Evolutionary conservation across 1,140 invertebrate genomes (phyloP).

Genomic region (Penaeus japonicus): DNA sequence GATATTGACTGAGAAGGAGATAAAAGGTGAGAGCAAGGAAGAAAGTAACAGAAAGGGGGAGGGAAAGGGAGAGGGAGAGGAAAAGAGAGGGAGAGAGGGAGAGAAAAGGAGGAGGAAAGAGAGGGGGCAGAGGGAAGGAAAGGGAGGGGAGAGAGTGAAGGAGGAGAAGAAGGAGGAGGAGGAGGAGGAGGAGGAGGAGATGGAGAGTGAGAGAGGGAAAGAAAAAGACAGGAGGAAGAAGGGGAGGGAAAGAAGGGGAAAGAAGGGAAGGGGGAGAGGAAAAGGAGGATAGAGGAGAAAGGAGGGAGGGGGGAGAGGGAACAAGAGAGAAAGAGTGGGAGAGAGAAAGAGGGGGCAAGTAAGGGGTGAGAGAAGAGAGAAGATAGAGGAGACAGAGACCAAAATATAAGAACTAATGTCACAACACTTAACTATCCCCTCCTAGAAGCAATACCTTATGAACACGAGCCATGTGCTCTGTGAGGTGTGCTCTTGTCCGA

Average conservation of each 20-base stretch:
- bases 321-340: background rate
- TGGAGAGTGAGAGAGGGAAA: background rate
- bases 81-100: background rate
- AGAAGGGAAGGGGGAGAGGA: background rate
- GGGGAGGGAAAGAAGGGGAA: background rate
- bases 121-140: background rate
- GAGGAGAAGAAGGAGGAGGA: background rate
- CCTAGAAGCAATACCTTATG: conserved; percentile 16
- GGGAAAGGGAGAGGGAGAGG: background rate
- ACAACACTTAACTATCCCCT: no score
- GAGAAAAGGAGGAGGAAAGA: background rate
- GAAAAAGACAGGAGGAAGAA: background rate
- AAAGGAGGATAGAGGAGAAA: background rate
- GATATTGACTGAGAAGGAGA: no score
- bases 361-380: no score
- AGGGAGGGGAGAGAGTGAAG: background rate
- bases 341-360: background rate
- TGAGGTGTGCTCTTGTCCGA: conserved; percentile 16
- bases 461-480: conserved; percentile 41
- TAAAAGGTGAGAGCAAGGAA: no score
- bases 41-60: no score
- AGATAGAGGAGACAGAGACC: background rate
- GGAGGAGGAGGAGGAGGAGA: background rate
- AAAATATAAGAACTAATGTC: background rate
- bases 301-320: background rate